Evolutionary conservation across 2,888 invertebrate genomes (phyloP), one percentile per base, ranked within the genome.

Genomic region (Plagodis dolabraria): DNA sequence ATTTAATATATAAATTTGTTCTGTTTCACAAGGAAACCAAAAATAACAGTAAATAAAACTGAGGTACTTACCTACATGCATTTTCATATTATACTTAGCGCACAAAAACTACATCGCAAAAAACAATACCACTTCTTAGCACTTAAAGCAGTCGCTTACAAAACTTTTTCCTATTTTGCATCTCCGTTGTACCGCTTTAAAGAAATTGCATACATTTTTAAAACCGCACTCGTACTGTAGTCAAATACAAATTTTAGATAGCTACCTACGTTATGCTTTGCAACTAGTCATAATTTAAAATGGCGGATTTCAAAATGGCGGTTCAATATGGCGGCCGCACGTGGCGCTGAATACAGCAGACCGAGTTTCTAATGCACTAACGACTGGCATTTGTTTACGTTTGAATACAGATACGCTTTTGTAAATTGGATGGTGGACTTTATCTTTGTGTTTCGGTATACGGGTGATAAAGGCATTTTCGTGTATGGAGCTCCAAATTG

Each of bases 301-400:
- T 60, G 52, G 60, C 55, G 12, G 43, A 11, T 11, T 43, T 6
- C 43, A 43, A 43, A 43, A 43, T 43, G 43, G 43, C 43, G 43
- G 42, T 12, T 43, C 52, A 57, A 58, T 45, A 49, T 56, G 58
- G 58, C 40, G 34, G 43, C 10, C 44, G 62, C 57, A 57, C 63
- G 63, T 65, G 61, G 34, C 57, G 34, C 12, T 22, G 65, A 64
- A 64, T 60, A 60, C 57, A 63, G 47, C 62, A 49, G 57, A 44
- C 40, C 42, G 33, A 60, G 59, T 60, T 64, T 63, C 56, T 64
- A 64, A 68, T 60, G 63, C 57, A 64, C 53, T 63, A 64, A 61
- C 64, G 53, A 64, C 59, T 46, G 45, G 42, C 55, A 52, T 56
- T 66, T 63, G 64, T 64, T 66, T 68, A 50, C 60, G 49, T 65